Conservation (phyloP, 2,113 vertebrate genomes). For the Recurvirostra avosetta region DNA sequence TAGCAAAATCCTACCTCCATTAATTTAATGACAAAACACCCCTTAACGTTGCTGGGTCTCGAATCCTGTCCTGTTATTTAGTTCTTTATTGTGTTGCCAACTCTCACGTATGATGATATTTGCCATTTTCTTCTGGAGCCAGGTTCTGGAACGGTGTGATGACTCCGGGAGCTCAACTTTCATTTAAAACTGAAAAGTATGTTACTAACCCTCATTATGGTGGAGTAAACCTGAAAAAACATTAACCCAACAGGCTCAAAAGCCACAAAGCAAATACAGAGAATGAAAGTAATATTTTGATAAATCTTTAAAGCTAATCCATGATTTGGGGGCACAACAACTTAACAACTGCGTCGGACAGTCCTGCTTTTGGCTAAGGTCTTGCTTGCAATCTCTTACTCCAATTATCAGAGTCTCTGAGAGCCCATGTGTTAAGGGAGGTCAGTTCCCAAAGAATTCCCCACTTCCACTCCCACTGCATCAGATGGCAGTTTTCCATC, state of each 20-base stretch:
- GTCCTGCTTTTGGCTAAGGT: background rate
- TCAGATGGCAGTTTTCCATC: background rate
- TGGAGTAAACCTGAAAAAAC: background rate
- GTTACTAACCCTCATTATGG: background rate
- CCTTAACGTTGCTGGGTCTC: background rate
- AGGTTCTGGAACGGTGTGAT: background rate
- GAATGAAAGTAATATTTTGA: background rate
- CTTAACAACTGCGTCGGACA: background rate
- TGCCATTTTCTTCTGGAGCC: background rate
- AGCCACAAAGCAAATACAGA: background rate
- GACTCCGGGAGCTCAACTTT: background rate
- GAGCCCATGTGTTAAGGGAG: background rate
- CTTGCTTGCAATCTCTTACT: background rate
- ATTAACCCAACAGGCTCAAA: background rate
- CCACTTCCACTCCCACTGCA: background rate
- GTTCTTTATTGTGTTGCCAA: constrained; percentile 12
- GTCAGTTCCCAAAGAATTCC: background rate
- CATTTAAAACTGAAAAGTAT: background rate
- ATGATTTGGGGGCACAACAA: background rate
- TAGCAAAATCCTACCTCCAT: background rate
- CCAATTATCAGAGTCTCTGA: background rate
- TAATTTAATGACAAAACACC: background rate
- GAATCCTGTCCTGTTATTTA: background rate
- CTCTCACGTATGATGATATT: background rate
- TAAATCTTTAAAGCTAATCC: background rate